Percentiles rank a stretch among this genome's conserved stretches.
These are phyloP conservation scores for Cettia cetti DNA, from an alignment of 2,113 vertebrate genomes.

Conservation along the genomic window DNA sequence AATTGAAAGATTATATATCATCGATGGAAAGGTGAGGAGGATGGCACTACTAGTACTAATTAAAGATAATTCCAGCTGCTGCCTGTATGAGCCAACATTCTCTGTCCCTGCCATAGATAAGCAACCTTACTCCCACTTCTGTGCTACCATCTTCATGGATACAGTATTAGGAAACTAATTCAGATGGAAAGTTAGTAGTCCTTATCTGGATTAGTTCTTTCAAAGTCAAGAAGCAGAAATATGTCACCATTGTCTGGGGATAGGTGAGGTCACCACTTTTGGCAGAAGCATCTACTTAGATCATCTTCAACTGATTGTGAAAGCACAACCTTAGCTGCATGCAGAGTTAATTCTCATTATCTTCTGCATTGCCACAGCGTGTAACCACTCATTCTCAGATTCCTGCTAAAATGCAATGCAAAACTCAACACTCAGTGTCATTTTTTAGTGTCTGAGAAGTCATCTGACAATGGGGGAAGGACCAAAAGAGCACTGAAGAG, in stretches of 20 bases:
- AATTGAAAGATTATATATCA: background rate
- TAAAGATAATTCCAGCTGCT: background rate
- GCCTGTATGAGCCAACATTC: background rate
- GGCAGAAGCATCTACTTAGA: conserved; percentile 48
- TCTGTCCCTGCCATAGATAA: background rate
- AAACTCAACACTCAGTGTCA: background rate
- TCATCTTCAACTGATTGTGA: conserved; percentile 52
- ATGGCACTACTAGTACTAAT: background rate
- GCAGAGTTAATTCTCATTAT: conserved; percentile 52
- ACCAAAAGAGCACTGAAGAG: conserved; percentile 5
- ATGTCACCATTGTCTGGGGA: conserved; percentile 7
- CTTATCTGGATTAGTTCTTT: background rate
- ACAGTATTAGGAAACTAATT: background rate
- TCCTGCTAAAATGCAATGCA: conserved; percentile 4
- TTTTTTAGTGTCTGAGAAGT: background rate
- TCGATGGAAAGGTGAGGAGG: background rate
- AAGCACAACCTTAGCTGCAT: conserved; percentile 13
- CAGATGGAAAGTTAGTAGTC: background rate
- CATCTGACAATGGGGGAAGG: conserved; percentile 1
- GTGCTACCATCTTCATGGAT: background rate
- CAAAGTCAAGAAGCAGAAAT: background rate
- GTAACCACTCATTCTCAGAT: conserved; percentile 39
- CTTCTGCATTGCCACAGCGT: conserved; percentile 4
- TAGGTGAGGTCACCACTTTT: conserved; percentile 45
- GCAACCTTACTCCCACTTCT: background rate